These are phyloP conservation scores for Aleiodes sp. DNA, from an alignment of 1,140 invertebrate species.

Conservation along the genomic window DNA sequence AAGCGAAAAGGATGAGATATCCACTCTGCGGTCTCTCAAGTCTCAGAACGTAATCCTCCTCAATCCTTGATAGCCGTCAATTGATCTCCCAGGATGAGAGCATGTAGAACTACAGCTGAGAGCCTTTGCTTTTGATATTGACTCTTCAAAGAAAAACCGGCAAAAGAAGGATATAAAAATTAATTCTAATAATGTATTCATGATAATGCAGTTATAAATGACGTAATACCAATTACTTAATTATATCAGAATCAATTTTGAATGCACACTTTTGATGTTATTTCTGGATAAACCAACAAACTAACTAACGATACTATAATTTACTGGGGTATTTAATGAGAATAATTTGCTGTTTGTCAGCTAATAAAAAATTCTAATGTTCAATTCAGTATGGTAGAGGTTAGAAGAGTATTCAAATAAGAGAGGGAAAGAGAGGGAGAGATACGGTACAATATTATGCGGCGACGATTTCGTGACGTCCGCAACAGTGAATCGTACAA, in stretches of 20 bases:
- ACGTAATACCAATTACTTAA: neutral
- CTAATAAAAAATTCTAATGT: no score
- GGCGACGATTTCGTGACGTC: conserved; percentile 56
- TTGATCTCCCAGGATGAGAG: conserved; percentile 4
- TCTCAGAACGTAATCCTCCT: neutral
- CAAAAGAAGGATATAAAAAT: neutral
- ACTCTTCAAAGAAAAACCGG: neutral
- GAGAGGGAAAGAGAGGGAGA: no score
- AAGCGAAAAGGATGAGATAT: conserved; percentile 35
- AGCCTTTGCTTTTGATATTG: conserved; percentile 1
- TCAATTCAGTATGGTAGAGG: no score
- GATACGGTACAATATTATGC: conserved; percentile 21
- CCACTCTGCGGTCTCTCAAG: neutral
- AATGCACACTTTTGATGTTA: no score
- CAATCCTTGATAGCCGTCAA: conserved; percentile 23
- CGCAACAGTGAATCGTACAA: conserved; percentile 48
- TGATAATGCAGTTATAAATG: neutral
- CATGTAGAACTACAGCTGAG: conserved; percentile 2
- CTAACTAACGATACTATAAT: no score
- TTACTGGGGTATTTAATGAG: no score
- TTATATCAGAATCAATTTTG: no score
- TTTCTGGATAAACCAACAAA: no score
- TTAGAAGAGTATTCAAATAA: no score
- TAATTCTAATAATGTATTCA: neutral
- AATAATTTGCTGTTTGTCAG: no score